These are phyloP conservation scores for Patella depressa DNA, from an alignment of 2,888 invertebrate species.

Conservation along the genomic window DNA sequence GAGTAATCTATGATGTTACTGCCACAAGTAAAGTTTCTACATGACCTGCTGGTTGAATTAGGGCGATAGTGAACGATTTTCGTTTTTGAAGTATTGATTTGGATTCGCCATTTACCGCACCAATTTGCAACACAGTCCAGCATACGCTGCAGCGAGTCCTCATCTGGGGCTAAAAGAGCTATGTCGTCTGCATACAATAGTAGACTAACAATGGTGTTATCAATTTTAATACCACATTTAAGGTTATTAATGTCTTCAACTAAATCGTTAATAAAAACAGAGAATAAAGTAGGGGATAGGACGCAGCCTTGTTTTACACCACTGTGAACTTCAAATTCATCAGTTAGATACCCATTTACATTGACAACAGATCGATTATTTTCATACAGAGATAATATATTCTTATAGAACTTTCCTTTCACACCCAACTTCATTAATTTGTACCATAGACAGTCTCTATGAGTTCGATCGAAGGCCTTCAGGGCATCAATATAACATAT, in stretches of 20 bases:
- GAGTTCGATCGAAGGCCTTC: too few species aligned
- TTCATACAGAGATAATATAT: neutral
- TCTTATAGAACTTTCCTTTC: neutral
- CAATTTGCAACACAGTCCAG: too few species aligned
- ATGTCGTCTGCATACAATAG: too few species aligned
- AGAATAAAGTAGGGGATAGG: neutral
- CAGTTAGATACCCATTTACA: neutral
- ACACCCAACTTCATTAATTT: neutral
- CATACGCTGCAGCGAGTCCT: too few species aligned
- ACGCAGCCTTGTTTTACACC: neutral
- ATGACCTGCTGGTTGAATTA: neutral
- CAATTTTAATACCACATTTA: neutral
- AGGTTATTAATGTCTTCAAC: neutral
- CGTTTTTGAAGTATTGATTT: neutral
- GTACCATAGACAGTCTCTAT: too few species aligned
- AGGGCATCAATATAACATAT: too few species aligned
- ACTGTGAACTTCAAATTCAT: neutral
- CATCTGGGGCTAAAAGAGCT: too few species aligned
- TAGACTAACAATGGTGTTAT: too few species aligned
- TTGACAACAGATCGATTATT: neutral
- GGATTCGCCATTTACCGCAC: too few species aligned
- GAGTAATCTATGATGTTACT: neutral
- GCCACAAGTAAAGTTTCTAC: neutral
- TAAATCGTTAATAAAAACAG: too few species aligned
- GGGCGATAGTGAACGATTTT: neutral